Conservation (phyloP, 1,140 invertebrate genomes). For the Drosophila willistoni region DNA sequence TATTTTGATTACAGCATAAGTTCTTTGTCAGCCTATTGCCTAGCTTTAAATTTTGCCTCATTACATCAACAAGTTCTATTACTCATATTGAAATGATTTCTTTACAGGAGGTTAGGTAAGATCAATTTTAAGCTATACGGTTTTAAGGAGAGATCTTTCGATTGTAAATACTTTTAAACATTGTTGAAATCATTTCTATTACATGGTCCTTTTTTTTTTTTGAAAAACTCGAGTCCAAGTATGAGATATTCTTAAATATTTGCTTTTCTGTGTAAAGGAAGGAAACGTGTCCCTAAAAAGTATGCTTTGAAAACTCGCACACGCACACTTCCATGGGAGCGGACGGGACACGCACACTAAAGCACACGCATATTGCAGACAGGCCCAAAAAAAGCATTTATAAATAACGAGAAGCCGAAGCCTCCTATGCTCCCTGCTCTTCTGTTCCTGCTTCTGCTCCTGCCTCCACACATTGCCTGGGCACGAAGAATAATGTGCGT, state of each 20-base stretch:
- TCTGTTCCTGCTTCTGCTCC: not conserved
- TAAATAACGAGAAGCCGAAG: conserved; percentile 63
- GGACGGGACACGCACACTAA: conserved; percentile 14
- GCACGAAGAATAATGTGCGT: conserved; percentile 73
- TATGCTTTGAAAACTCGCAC: conserved; percentile 62
- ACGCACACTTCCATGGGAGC: conserved; percentile 4
- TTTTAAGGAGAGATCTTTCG: too few relatives aligned
- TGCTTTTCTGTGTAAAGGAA: conserved; percentile 1
- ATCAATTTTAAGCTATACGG: too few relatives aligned
- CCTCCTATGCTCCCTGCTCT: not conserved
- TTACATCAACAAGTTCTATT: too few relatives aligned
- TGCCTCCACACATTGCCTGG: not conserved
- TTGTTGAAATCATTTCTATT: too few relatives aligned
- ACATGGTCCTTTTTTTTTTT: too few relatives aligned
- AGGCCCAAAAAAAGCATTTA: conserved; percentile 68
- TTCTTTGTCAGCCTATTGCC: too few relatives aligned
- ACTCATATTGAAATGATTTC: too few relatives aligned
- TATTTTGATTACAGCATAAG: too few relatives aligned
- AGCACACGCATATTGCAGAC: conserved; percentile 36
- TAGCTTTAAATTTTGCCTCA: too few relatives aligned
- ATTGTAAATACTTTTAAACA: too few relatives aligned
- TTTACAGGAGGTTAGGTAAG: too few relatives aligned
- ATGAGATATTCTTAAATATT: conserved; percentile 30
- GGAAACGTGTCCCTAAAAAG: conserved; percentile 49
- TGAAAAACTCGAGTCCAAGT: not conserved